A percentile compares a stretch with the other conserved stretches of the same genome.
phyloP scores from a whole-genome alignment of 23 tunicate genomes.

The Styela clava region DNA sequence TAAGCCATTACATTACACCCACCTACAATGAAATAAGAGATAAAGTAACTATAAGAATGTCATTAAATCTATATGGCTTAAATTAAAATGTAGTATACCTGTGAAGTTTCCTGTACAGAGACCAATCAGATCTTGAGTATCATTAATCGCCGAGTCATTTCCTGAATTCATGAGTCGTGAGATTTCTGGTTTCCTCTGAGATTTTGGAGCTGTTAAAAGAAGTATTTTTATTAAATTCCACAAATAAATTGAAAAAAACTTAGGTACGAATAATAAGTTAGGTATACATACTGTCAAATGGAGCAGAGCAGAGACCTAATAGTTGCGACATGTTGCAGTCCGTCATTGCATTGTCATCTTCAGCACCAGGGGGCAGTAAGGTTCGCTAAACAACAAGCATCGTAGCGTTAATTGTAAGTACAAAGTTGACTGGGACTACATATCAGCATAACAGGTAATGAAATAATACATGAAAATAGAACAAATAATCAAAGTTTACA shows the following conservation, averaged over 20 bases:
- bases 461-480: no score
- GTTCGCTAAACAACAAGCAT: neutral
- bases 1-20: no score
- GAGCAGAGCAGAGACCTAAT: conserved; percentile 55
- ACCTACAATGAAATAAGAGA: no score
- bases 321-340: conserved; percentile 90
- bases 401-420: neutral
- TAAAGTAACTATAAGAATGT: no score
- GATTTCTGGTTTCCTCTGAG: neutral
- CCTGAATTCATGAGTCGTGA: neutral
- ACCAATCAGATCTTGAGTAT: conserved; percentile 22
- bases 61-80: no score
- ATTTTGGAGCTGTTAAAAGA: neutral
- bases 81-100: conserved; percentile 31
- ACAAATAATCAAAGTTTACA: no score
- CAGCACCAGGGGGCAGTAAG: conserved; percentile 76
- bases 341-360: conserved; percentile 75
- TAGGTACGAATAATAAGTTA: no score
- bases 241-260: no score
- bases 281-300: conserved; percentile 28
- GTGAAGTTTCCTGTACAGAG: conserved; percentile 63
- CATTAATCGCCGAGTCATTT: neutral
- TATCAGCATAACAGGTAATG: no score
- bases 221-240: no score
- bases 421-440: neutral